phyloP scores from a whole-genome alignment of 2,888 invertebrate genomes.

The Ditula angustiorana region DNA sequence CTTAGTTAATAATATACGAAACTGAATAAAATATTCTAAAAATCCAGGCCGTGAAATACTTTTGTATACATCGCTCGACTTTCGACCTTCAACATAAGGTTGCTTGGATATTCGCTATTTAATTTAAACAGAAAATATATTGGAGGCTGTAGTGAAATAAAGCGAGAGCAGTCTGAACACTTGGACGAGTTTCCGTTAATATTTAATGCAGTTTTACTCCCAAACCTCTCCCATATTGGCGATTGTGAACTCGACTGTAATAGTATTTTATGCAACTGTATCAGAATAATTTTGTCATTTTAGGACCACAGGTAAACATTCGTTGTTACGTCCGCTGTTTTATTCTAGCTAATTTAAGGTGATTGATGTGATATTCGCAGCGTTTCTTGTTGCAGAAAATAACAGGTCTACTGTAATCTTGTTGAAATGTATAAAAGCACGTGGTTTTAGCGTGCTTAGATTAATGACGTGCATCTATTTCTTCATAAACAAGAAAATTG shows the following conservation, averaged over 20 bases:
- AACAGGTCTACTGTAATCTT: background rate
- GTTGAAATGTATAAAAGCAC: too few relatives aligned
- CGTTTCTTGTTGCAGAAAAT: background rate
- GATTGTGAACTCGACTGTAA: slow-evolving; percentile 51
- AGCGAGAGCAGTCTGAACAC: slow-evolving; percentile 46
- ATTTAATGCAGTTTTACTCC: slow-evolving; percentile 65
- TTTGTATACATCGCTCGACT: slow-evolving; percentile 7
- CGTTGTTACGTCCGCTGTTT: too few relatives aligned
- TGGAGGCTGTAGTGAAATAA: slow-evolving; percentile 44
- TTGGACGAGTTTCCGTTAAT: slow-evolving; percentile 58
- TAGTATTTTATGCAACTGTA: slow-evolving; percentile 41
- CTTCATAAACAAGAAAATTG: background rate
- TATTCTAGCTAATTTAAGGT: too few relatives aligned
- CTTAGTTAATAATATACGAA: background rate
- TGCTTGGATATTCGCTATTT: slow-evolving; percentile 29
- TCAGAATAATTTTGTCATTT: too few relatives aligned
- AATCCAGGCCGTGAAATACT: slow-evolving; percentile 12
- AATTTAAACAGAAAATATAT: slow-evolving; percentile 31
- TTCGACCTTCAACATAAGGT: background rate
- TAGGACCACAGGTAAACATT: too few relatives aligned
- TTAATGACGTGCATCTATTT: background rate
- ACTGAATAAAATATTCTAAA: slow-evolving; percentile 1
- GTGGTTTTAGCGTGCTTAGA: background rate
- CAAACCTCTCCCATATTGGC: slow-evolving; percentile 55
- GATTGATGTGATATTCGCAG: background rate